phyloP scores from a whole-genome alignment of 2,797 vertebrate species.

The Epinephelus awoara region DNA sequence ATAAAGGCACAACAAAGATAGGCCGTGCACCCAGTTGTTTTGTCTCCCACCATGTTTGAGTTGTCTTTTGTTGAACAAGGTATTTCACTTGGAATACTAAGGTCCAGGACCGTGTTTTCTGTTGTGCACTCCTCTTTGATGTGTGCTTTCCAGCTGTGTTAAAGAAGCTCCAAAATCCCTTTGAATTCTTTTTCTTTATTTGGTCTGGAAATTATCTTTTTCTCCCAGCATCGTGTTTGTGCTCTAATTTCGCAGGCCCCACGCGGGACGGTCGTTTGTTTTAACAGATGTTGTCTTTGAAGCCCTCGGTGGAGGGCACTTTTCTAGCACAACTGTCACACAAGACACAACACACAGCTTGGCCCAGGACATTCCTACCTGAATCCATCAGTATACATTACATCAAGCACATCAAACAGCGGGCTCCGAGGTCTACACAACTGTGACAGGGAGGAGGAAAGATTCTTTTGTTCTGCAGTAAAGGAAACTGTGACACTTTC shows the following conservation, averaged over 20 bases:
- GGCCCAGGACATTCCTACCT: constrained; percentile 71
- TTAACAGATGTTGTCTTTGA: constrained; percentile 84
- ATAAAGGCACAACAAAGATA: constrained; percentile 12
- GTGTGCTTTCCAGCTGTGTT: constrained; percentile 48
- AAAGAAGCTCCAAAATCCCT: constrained; percentile 50
- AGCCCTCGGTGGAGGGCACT: constrained; percentile 74
- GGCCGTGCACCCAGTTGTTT: constrained; percentile 13
- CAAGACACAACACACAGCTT: constrained; percentile 65
- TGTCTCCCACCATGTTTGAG: constrained; percentile 12
- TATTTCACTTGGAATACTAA: constrained; percentile 37
- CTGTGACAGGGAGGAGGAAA: constrained; percentile 72
- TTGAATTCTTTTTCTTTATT: constrained; percentile 74
- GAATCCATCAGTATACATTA: constrained; percentile 75
- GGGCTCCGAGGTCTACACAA: constrained; percentile 59
- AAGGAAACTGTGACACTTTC: constrained; percentile 57
- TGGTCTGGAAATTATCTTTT: constrained; percentile 64
- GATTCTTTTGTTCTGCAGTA: constrained; percentile 66
- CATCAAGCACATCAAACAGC: constrained; percentile 74
- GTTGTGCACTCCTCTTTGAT: constrained; percentile 50
- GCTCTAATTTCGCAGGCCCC: constrained; percentile 68
- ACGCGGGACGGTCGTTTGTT: constrained; percentile 72
- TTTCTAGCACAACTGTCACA: constrained; percentile 76
- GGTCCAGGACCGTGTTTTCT: constrained; percentile 52
- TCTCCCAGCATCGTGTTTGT: constrained; percentile 55
- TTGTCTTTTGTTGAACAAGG: constrained; percentile 40